Evolutionary conservation across 2,113 vertebrate species (phyloP).

Genomic region (Chionodraco myersi): DNA sequence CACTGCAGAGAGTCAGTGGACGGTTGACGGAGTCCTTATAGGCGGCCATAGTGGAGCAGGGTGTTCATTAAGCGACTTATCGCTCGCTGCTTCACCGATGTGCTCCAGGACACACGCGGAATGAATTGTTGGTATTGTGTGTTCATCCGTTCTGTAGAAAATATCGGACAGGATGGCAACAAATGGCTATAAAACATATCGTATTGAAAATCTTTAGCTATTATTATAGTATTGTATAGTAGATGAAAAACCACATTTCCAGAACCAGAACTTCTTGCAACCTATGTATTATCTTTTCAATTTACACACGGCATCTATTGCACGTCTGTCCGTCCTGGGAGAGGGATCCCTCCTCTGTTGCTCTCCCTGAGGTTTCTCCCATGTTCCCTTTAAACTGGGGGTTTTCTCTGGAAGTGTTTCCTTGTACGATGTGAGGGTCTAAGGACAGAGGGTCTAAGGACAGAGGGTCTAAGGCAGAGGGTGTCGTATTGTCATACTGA

Average conservation of each 20-base stretch:
- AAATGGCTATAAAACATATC: not conserved
- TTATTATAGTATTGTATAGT: not conserved
- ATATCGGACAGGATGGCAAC: not conserved
- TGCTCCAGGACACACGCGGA: not conserved
- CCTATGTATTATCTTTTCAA: no score
- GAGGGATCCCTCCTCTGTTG: no score
- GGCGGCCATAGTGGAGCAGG: conserved; percentile 14
- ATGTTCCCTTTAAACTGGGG: no score
- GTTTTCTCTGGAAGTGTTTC: no score
- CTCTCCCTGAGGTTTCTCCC: no score
- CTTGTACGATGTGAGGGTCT: no score
- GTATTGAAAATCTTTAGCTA: not conserved
- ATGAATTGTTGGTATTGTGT: conserved; percentile 48
- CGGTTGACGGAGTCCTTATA: conserved; percentile 52
- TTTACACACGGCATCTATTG: no score
- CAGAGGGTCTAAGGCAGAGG: no score
- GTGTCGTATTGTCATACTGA: no score
- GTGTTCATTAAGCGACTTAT: conserved; percentile 49
- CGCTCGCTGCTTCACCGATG: conserved; percentile 26
- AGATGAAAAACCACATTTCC: not conserved
- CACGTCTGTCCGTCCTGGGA: no score
- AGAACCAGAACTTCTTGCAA: not conserved
- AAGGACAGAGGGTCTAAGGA: no score
- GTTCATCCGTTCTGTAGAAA: conserved; percentile 2
- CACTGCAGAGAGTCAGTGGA: conserved; percentile 45